Conservation (phyloP, 2,888 invertebrate genomes). For the Noctua janthina region DNA sequence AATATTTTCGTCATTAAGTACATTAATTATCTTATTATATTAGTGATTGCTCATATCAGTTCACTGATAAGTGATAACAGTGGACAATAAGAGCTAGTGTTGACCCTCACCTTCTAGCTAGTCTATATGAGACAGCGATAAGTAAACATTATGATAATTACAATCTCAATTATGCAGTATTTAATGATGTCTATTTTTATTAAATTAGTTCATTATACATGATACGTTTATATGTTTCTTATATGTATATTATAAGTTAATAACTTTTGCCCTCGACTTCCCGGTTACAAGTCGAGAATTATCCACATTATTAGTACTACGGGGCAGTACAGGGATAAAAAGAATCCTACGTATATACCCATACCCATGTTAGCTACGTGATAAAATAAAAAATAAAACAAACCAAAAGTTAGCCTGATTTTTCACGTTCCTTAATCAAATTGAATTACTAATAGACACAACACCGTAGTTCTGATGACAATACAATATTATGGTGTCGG, state of each 20-base stretch:
- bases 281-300: background rate
- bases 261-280: background rate
- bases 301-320: background rate
- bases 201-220: background rate
- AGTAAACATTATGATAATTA: background rate
- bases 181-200: background rate
- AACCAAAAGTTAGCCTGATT: background rate
- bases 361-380: background rate
- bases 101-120: constrained; percentile 11
- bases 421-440: background rate
- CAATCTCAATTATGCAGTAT: background rate
- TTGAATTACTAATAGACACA: background rate
- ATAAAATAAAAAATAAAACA: background rate
- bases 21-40: constrained; percentile 2
- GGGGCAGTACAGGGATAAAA: background rate
- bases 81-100: background rate
- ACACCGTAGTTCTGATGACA: background rate
- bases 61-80: background rate
- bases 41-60: background rate
- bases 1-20: background rate
- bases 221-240: background rate
- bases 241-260: background rate
- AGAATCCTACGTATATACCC: background rate
- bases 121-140: background rate
- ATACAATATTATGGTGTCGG: background rate